Evolutionary conservation across 2,888 invertebrate species (phyloP).

Genomic region (Limnephilus auricula): DNA sequence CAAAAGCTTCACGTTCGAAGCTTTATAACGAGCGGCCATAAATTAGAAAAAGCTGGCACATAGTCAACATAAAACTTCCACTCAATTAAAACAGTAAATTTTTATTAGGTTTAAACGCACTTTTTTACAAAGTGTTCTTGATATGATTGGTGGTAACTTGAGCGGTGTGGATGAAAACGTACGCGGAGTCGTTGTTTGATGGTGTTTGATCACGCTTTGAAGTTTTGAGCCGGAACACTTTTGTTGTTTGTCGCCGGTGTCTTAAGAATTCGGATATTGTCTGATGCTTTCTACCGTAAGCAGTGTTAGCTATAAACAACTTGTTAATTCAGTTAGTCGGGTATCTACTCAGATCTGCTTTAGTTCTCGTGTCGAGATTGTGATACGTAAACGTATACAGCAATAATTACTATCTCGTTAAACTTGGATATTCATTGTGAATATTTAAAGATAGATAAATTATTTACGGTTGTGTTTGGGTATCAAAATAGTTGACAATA

Average conservation of each 20-base stretch:
- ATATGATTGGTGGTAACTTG: not conserved
- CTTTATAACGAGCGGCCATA: not conserved
- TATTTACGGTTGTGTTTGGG: not conserved
- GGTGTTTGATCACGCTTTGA: conserved; percentile 53
- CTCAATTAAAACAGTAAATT: not conserved
- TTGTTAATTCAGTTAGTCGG: not conserved
- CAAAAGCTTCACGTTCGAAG: not conserved
- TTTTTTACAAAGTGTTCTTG: not conserved
- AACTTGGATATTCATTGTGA: not conserved
- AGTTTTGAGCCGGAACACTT: conserved; percentile 22
- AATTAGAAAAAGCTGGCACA: not conserved
- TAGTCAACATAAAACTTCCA: not conserved
- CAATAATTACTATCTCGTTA: not conserved
- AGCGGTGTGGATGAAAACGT: not conserved
- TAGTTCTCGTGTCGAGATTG: not conserved
- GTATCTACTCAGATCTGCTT: not conserved
- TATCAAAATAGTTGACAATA: not conserved
- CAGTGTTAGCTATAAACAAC: not conserved
- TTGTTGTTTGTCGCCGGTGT: conserved; percentile 42
- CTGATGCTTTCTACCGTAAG: not conserved
- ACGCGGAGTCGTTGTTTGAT: conserved; percentile 38
- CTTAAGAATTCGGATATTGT: conserved; percentile 4
- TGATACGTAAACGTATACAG: not conserved
- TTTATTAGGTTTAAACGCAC: not conserved
- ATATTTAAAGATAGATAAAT: not conserved